phyloP scores from a whole-genome alignment of 64 coral and sea anemone species.

The Montipora sp. region DNA sequence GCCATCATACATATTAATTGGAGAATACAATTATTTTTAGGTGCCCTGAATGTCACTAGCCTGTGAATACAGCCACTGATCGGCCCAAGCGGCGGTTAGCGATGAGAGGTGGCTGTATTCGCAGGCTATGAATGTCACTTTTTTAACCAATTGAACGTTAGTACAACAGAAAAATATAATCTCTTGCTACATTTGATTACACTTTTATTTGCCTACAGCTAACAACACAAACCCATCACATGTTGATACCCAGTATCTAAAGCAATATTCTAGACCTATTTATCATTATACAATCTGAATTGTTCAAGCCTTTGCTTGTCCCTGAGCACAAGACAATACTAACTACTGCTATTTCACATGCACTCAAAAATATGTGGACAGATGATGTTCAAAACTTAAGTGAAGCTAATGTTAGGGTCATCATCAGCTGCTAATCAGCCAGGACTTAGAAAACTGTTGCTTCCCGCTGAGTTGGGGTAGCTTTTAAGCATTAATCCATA shows the following conservation, averaged over 20 bases:
- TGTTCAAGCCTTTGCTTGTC: background rate
- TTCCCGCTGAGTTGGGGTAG: too few species aligned
- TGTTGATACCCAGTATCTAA: background rate
- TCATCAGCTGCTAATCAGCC: too few species aligned
- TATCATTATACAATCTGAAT: background rate
- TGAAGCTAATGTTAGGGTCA: background rate
- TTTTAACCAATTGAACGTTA: too few species aligned
- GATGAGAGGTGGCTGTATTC: too few species aligned
- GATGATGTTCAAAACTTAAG: background rate
- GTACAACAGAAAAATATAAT: background rate
- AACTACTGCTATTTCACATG: conserved; percentile 11
- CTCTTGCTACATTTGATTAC: background rate
- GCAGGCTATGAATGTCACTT: too few species aligned
- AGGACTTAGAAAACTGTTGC: too few species aligned
- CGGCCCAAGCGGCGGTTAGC: too few species aligned
- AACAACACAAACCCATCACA: conserved; percentile 4
- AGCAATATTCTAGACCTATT: background rate
- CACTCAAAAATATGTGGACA: conserved; percentile 26
- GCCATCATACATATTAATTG: too few species aligned
- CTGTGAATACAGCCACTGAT: too few species aligned
- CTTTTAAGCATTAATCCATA: too few species aligned
- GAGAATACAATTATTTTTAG: too few species aligned
- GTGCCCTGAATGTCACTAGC: too few species aligned
- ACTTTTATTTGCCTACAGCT: conserved; percentile 9
- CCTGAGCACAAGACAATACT: background rate